Evolutionary conservation across 1,140 invertebrate genomes (phyloP).

Genomic region (Achroia grisella): DNA sequence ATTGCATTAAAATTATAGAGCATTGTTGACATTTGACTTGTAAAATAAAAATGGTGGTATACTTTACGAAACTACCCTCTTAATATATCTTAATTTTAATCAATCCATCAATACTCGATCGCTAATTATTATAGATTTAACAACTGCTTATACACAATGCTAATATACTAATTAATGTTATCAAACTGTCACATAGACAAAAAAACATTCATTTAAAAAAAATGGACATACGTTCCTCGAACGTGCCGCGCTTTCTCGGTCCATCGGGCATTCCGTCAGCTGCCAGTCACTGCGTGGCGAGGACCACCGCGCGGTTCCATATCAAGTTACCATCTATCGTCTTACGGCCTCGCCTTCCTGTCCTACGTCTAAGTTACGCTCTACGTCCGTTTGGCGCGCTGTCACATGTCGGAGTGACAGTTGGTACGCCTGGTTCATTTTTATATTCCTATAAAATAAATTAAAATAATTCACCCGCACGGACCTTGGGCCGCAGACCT

Average conservation of each 20-base stretch:
- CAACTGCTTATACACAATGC: too few species aligned
- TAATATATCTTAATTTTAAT: too few species aligned
- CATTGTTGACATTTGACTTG: too few species aligned
- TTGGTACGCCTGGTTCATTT: slow-evolving; percentile 50
- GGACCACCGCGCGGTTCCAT: slow-evolving; percentile 56
- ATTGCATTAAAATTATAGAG: too few species aligned
- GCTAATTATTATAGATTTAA: too few species aligned
- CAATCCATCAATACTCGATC: too few species aligned
- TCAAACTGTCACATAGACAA: slow-evolving; percentile 45
- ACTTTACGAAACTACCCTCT: too few species aligned
- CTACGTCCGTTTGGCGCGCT: slow-evolving; percentile 51
- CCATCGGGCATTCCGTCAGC: slow-evolving; percentile 65
- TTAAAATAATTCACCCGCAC: slow-evolving; percentile 22
- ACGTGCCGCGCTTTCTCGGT: slow-evolving; percentile 68
- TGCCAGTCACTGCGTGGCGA: slow-evolving; percentile 50
- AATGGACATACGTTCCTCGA: slow-evolving; percentile 39
- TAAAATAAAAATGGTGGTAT: too few species aligned
- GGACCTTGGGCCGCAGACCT: too few species aligned
- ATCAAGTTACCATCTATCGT: slow-evolving; percentile 65
- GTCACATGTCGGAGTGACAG: slow-evolving; percentile 57
- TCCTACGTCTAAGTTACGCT: slow-evolving; percentile 68
- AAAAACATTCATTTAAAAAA: slow-evolving; percentile 30
- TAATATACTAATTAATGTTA: slow-evolving; percentile 3
- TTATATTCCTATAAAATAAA: slow-evolving; percentile 30
- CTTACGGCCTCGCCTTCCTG: slow-evolving; percentile 61